Percentiles rank a stretch among this genome's conserved stretches.
phyloP scores from a whole-genome alignment of 2,113 vertebrate genomes.

The Upupa epops region DNA sequence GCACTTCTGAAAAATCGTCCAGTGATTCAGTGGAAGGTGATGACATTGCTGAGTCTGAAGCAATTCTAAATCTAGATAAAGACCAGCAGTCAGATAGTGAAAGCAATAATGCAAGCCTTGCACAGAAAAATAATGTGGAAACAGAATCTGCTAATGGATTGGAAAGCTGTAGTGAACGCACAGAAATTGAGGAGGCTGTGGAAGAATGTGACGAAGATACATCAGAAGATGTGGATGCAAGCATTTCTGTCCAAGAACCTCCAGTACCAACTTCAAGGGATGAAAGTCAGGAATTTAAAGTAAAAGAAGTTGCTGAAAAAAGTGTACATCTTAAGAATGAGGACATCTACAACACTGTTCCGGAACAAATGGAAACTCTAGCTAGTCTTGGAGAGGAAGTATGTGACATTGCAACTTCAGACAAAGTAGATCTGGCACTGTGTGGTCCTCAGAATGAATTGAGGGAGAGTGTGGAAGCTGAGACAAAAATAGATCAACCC shows the following conservation, averaged over 20 bases:
- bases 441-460: slow-evolving; percentile 3
- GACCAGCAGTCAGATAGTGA: slow-evolving; percentile 59
- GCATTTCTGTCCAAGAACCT: slow-evolving; percentile 31
- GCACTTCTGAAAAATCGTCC: slow-evolving; percentile 66
- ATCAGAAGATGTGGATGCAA: not conserved
- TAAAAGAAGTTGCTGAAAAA: not conserved
- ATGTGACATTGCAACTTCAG: not conserved
- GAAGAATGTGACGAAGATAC: slow-evolving; percentile 6
- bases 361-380: not conserved
- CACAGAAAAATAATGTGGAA: slow-evolving; percentile 17
- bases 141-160: slow-evolving; percentile 61
- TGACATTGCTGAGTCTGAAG: slow-evolving; percentile 65
- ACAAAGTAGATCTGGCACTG: not conserved
- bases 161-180: slow-evolving; percentile 46
- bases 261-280: not conserved
- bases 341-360: not conserved
- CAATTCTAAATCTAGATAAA: slow-evolving; percentile 44
- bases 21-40: slow-evolving; percentile 77
- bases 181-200: slow-evolving; percentile 11
- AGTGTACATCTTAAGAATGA: not conserved
- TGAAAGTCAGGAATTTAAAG: slow-evolving; percentile 25
- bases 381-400: slow-evolving; percentile 30
- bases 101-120: not conserved
- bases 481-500: not conserved
- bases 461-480: not conserved